Base-by-base conservation (phyloP, 2,888 invertebrate species). In the Ischnus inquisitorius region DNA sequence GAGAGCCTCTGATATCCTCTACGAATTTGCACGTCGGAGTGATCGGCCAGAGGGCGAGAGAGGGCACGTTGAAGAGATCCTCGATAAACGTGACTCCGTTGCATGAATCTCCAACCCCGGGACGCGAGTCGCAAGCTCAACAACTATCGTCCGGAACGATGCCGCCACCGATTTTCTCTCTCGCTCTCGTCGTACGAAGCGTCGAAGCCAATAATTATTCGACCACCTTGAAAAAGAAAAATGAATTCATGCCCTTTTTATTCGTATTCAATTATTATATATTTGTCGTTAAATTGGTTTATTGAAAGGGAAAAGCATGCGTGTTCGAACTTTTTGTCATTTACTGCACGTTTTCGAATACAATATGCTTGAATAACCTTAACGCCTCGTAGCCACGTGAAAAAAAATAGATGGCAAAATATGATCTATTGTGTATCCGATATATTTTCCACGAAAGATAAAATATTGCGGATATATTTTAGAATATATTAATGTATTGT, bases 341-440 rank as follows among this genome's bases (percentile, higher is more conserved):
- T 78, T 75, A 10, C 25, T 62, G 82, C 82, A 82, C 79, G 82
- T 68, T 75, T 62, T 54, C 51, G 43, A 69, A 62, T 82, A 69
- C 68, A 28, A n/a, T 76, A 62, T 54, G 41, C 57, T 77, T 16
- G 10, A 41, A 60, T 54, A 19, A 28, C n/a, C 19, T 68, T 25
- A 65, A 46, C n/a, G 57, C 25, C 48, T 64, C 72, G 60, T 28
- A n/a, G 3, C 6, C 8, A 19, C 19, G 75, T 75, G 34, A 34
- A 34, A 34, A 34, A 34, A 34, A 6, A 34, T 34, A 34, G 0
- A 34, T 34, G 5, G 34, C 1, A 34, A 34, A 34, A 34, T 34
- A 34, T 34, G 0, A 34, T 34, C 34, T 34, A 34, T 34, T 2
- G 34, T 34, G 8, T 34, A 34, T 34, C 34, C 34, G 8, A 34